These are phyloP conservation scores for Chloroceryle inda DNA, from an alignment of 2,797 vertebrate species.

Conservation along the genomic window DNA sequence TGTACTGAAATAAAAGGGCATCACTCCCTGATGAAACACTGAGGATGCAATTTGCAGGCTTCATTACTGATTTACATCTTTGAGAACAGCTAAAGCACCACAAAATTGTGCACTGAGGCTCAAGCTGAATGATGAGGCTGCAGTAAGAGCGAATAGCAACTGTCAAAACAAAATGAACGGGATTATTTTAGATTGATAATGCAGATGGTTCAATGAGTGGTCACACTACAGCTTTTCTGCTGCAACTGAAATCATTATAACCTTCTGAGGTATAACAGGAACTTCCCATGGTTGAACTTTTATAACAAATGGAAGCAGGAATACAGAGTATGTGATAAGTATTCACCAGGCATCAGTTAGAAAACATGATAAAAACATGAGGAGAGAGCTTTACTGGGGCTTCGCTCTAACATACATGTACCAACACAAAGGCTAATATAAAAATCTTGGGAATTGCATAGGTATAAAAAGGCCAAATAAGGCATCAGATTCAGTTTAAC, in stretches of 20 bases:
- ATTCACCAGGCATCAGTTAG: background rate
- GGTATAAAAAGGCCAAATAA: background rate
- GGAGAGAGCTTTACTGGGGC: background rate
- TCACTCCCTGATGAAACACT: background rate
- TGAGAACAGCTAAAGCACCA: background rate
- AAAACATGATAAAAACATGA: background rate
- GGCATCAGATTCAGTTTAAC: background rate
- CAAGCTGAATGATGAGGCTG: background rate
- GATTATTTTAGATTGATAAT: background rate
- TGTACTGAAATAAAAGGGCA: background rate
- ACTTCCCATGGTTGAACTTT: background rate
- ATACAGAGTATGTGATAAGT: background rate
- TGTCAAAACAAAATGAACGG: background rate
- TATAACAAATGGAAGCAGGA: background rate
- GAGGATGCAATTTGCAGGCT: background rate
- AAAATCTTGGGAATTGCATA: background rate
- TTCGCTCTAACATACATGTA: background rate
- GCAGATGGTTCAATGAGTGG: background rate
- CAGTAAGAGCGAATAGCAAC: background rate
- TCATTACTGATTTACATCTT: background rate
- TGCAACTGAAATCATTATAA: background rate
- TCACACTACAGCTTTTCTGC: background rate
- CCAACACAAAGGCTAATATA: background rate
- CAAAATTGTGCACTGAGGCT: background rate
- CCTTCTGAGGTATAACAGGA: background rate